Conservation (phyloP, 2,888 invertebrate species). For the Metellina segmentata region DNA sequence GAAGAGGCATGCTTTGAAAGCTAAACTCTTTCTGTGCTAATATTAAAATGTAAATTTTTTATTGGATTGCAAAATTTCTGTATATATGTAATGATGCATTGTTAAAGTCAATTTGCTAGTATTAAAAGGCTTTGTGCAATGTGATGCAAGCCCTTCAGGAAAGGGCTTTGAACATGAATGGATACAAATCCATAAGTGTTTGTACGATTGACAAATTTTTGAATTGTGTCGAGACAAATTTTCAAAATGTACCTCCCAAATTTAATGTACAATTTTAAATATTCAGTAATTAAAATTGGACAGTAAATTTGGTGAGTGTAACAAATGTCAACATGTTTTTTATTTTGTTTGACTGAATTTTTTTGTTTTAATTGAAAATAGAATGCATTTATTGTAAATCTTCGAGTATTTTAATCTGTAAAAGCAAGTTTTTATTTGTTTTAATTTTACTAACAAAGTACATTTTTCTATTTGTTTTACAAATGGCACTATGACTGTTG, state of each 20-base stretch:
- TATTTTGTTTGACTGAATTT: not conserved
- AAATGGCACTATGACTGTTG: not conserved
- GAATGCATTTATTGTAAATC: not conserved
- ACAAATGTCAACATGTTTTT: not conserved
- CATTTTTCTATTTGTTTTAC: not conserved
- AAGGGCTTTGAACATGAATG: not conserved
- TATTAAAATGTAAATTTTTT: conserved; percentile 47
- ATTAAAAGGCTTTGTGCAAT: conserved; percentile 25
- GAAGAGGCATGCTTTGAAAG: conserved; percentile 60
- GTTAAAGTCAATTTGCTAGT: not conserved
- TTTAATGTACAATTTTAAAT: not conserved
- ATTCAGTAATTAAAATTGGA: not conserved
- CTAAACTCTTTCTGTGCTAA: conserved; percentile 67
- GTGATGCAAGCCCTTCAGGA: not conserved
- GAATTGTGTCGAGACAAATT: not conserved
- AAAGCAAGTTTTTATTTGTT: not conserved
- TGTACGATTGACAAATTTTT: not conserved
- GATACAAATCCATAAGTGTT: not conserved
- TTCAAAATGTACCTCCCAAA: not conserved
- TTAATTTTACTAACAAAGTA: not conserved
- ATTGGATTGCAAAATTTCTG: conserved; percentile 30
- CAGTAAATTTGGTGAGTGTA: not conserved
- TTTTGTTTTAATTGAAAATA: not conserved
- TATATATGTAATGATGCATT: conserved; percentile 30
- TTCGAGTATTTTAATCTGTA: not conserved